Percentiles rank a stretch among this genome's conserved stretches.
Evolutionary conservation across 2,888 invertebrate genomes (phyloP).

Genomic region (Drosophila macrospina): DNA sequence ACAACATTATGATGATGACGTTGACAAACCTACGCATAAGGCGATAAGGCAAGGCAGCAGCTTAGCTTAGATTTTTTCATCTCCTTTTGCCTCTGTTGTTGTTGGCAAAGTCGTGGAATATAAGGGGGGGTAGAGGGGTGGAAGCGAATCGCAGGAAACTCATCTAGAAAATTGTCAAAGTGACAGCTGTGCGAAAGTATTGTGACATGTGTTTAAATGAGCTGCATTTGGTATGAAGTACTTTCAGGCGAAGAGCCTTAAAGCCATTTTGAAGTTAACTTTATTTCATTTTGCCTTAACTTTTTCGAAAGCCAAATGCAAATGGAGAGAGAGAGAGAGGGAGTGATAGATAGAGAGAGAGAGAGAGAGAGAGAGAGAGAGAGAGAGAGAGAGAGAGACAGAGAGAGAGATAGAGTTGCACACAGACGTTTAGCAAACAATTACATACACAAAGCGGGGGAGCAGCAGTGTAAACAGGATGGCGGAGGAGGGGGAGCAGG

Average conservation of each 20-base stretch:
- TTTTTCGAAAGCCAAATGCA: conserved; percentile 66
- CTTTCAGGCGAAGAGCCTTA: conserved; percentile 43
- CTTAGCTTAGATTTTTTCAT: conserved; percentile 61
- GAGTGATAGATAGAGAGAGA: conserved; percentile 12
- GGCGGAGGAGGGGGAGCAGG: background rate
- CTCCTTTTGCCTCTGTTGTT: conserved; percentile 17
- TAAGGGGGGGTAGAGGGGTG: background rate
- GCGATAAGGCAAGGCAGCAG: conserved; percentile 44
- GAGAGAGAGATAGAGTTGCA: conserved; percentile 2
- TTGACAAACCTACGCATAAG: conserved; percentile 75
- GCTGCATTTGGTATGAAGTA: conserved; percentile 66
- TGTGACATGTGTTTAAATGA: conserved; percentile 82
- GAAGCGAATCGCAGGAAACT: conserved; percentile 70
- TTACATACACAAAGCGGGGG: conserved; percentile 17
- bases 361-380: background rate
- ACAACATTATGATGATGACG: conserved; percentile 71
- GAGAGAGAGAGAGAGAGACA: conserved; percentile 10
- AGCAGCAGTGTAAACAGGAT: background rate
- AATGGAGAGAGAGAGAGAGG: conserved; percentile 34
- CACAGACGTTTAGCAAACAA: conserved; percentile 73
- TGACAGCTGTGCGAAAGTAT: conserved; percentile 81
- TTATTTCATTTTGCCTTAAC: conserved; percentile 65
- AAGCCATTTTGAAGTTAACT: conserved; percentile 63
- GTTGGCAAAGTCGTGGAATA: background rate
- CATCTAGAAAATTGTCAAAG: conserved; percentile 82